Evolutionary conservation across 2,113 vertebrate species (phyloP).

Genomic region (Lanius collurio): DNA sequence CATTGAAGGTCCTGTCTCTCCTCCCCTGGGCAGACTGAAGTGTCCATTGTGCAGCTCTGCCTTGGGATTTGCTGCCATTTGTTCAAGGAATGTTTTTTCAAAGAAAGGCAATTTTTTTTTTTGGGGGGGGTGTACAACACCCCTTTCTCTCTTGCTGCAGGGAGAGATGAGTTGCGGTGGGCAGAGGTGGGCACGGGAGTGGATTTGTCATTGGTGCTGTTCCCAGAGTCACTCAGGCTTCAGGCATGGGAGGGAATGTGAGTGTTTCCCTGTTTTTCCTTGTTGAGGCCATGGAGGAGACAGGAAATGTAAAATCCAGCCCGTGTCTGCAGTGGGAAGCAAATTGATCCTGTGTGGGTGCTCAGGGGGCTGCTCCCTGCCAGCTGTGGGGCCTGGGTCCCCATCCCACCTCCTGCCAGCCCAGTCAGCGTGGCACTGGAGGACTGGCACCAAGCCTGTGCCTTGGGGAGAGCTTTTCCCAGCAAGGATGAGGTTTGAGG

Average conservation of each 20-base stretch:
- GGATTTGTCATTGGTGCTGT: background rate
- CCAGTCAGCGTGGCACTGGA: fast-evolving
- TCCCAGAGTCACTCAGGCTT: background rate
- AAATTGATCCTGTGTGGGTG: fast-evolving
- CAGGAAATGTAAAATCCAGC: background rate
- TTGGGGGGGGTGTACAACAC: background rate
- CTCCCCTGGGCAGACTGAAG: background rate
- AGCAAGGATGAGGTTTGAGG: background rate
- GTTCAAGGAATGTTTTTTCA: background rate
- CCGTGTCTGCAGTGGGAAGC: fast-evolving
- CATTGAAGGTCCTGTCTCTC: slow-evolving; percentile 26
- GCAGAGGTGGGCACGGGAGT: background rate
- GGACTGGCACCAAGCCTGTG: background rate
- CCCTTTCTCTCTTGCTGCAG: background rate
- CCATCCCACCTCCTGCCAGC: background rate
- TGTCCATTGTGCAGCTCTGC: slow-evolving; percentile 23
- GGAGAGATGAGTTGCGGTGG: background rate
- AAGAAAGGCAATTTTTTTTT: background rate
- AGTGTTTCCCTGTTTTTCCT: background rate
- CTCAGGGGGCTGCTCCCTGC: background rate
- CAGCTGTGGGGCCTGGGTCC: no score
- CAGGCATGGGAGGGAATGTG: fast-evolving
- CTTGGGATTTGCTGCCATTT: slow-evolving; percentile 39
- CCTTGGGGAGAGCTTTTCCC: background rate
- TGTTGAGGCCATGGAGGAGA: fast-evolving